Evolutionary conservation across 2,797 vertebrate genomes (phyloP), one percentile per base, ranked within the genome.

Genomic region (Microctenopoma stevenorrisi): DNA sequence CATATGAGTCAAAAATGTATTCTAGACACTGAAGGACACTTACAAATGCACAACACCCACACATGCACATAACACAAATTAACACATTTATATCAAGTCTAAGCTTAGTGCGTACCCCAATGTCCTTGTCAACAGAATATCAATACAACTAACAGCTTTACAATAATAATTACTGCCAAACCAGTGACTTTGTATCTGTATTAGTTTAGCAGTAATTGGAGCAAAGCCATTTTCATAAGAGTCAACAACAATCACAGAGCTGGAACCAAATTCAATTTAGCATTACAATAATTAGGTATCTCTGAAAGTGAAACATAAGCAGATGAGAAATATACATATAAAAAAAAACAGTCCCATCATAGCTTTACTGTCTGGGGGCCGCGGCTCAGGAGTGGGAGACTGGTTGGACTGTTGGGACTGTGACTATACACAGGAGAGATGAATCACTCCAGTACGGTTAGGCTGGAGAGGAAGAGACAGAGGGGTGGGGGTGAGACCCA

Each of bases 191-290:
- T 85, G 86, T 69, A 78, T 87, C 81, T 75, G 70, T 74, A 82
- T 91, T 89, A 83, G 84, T 87, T 88, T 80, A 87, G 76, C 59
- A 55, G 67, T 84, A 80, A 91, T 89, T 78, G 84, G 76, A 82
- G 83, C 61, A 87, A 88, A 87, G 74, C 79, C 52, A 60, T 78
- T 85, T 89, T 87, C 62, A 81, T 69, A 55, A 76, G 68, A 85
- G 87, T 86, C 86, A 85, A 89, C 88, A 91, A 87, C 87, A 89
- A 85, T 82, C 84, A 91, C 76, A 78, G 84, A 76, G 79, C 87
- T 77, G 85, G 88, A 89, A 92, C 89, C 78, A 85, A 91, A 91
- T 91, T 91, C 75, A 88, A 91, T 89, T 91, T 91, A 87, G 84
- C 84, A 90, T 86, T 88, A 83, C 68, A 78, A 89, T 93, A 89